phyloP scores from a whole-genome alignment of 2,113 vertebrate species.

The Empidonax alnorum region DNA sequence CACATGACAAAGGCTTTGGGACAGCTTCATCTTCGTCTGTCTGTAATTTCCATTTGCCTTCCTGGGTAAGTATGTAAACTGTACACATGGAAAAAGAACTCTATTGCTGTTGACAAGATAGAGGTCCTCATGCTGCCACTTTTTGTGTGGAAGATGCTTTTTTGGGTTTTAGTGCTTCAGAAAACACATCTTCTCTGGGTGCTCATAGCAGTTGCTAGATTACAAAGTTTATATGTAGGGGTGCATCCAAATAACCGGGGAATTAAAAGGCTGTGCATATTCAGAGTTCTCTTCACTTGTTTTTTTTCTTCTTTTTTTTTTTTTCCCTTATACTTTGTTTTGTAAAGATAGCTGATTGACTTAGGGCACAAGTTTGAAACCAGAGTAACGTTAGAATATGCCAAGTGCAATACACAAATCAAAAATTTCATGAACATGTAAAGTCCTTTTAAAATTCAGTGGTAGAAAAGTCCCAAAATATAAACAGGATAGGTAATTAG shows the following conservation, averaged over 20 bases:
- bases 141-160: slow-evolving; percentile 1
- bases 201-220: not conserved
- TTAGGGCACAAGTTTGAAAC: slow-evolving; percentile 1
- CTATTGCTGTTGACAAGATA: not conserved
- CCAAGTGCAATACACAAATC: not conserved
- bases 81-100: slow-evolving; percentile 43
- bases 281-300: not conserved
- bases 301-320: not conserved
- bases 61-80: slow-evolving; percentile 89
- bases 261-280: not conserved
- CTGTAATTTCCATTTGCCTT: slow-evolving; percentile 89
- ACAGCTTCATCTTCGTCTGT: slow-evolving; percentile 88
- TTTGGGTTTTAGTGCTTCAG: not conserved
- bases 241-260: not conserved
- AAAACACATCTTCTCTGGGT: not conserved
- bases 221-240: not conserved
- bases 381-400: not conserved
- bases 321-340: not conserved
- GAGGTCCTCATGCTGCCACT: not conserved
- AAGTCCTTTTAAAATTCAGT: not conserved
- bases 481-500: not conserved
- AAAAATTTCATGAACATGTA: not conserved
- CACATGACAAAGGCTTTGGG: slow-evolving; percentile 90
- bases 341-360: not conserved
- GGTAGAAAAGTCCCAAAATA: not conserved